A percentile compares a stretch with the other conserved stretches of the same genome.
Conservation (phyloP, 2,113 vertebrate species). For the Archilochus colubris region DNA sequence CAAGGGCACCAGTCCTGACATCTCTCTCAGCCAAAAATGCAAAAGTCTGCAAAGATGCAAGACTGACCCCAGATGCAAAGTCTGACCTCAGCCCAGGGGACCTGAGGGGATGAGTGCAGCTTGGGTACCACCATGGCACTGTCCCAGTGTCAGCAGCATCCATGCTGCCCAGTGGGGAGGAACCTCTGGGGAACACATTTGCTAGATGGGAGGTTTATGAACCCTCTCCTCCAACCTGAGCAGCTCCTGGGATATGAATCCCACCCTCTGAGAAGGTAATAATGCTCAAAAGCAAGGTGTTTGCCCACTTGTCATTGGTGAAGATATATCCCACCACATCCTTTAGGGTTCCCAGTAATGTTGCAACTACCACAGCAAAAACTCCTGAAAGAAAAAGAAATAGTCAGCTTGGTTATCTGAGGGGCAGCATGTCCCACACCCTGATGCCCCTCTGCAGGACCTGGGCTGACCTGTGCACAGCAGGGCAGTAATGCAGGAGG, state of each 20-base stretch:
- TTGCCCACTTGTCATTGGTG: constrained; percentile 84
- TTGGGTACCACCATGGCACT: background rate
- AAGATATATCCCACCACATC: constrained; percentile 83
- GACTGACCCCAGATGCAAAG: background rate
- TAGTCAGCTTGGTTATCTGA: background rate
- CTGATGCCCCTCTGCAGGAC: background rate
- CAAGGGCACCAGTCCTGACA: background rate
- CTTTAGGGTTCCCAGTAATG: constrained; percentile 77
- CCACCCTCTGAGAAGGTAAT: background rate
- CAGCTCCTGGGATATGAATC: background rate
- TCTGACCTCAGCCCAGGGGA: background rate
- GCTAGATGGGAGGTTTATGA: background rate
- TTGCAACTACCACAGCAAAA: constrained; percentile 75
- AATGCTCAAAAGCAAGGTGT: background rate
- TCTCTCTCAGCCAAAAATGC: background rate
- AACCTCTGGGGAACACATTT: background rate
- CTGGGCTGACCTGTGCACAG: constrained; percentile 79
- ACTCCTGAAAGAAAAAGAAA: constrained; percentile 65
- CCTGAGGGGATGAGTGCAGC: fast-evolving
- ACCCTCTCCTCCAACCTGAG: background rate
- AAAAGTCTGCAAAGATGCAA: no score
- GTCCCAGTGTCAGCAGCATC: background rate
- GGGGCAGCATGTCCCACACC: background rate
- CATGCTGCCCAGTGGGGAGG: background rate
- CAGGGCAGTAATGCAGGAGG: constrained; percentile 77